A percentile compares a stretch with the other conserved stretches of the same genome.
These are phyloP conservation scores for Chrysemys picta DNA, from an alignment of 2,113 vertebrate genomes.

Conservation along the genomic window DNA sequence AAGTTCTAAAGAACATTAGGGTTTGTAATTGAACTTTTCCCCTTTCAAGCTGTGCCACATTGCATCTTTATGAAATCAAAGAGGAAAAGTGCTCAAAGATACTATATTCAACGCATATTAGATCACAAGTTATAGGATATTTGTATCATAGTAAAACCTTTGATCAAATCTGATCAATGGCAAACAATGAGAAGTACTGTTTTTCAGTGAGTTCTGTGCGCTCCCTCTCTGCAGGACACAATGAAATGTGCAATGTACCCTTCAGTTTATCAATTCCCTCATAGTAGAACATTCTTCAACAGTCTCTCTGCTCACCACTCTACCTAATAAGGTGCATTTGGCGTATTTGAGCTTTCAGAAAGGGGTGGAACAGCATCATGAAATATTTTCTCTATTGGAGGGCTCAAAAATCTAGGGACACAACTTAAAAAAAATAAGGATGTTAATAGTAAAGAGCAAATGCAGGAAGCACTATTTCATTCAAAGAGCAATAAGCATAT, in stretches of 20 bases:
- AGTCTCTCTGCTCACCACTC: background rate
- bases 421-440: background rate
- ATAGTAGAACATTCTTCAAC: background rate
- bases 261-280: background rate
- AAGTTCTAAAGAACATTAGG: background rate
- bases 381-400: background rate
- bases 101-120: background rate
- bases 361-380: background rate
- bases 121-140: background rate
- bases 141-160: background rate
- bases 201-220: background rate
- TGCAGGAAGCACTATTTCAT: background rate
- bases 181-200: background rate
- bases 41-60: accelerated
- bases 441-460: background rate
- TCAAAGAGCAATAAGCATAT: background rate
- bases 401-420: background rate
- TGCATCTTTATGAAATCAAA: slow-evolving; percentile 11
- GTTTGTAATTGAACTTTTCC: background rate
- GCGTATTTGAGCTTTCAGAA: background rate
- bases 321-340: background rate
- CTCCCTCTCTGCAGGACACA: background rate
- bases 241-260: accelerated
- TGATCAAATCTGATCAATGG: background rate
- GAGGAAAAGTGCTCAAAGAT: background rate